Evolutionary conservation across 2,888 invertebrate species (phyloP).

Genomic region (Anoplius nigerrimus): DNA sequence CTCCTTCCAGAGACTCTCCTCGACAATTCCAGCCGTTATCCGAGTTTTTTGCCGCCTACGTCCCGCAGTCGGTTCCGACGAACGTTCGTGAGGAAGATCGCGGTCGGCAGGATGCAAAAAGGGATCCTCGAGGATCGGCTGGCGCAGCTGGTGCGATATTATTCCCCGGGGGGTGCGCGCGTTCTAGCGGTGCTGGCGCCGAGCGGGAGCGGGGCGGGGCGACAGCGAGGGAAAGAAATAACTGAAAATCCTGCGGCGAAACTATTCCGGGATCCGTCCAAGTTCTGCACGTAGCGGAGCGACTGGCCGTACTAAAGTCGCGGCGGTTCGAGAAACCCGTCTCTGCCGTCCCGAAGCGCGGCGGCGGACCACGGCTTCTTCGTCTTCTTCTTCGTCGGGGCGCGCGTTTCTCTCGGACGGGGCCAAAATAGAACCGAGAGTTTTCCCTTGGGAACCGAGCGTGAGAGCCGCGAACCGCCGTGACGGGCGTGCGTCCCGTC

Average conservation of each 20-base stretch:
- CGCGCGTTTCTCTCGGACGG: constrained; percentile 57
- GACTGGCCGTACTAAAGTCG: constrained; percentile 67
- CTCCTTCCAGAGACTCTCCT: background rate
- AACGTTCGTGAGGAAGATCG: too few species aligned
- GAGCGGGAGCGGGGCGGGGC: too few species aligned
- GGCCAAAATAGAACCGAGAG: constrained; percentile 68
- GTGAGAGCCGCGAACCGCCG: constrained; percentile 1
- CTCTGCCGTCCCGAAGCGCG: background rate
- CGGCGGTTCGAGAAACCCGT: constrained; percentile 49
- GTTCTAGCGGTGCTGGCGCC: too few species aligned
- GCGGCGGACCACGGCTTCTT: constrained; percentile 27
- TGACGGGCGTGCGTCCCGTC: background rate
- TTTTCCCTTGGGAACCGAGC: constrained; percentile 62
- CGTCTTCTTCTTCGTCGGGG: constrained; percentile 25
- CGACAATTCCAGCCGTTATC: too few species aligned
- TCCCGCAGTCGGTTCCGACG: too few species aligned
- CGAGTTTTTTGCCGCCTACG: too few species aligned
- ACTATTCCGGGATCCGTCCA: constrained; percentile 66
- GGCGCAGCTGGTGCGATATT: constrained; percentile 1
- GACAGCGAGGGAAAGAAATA: background rate
- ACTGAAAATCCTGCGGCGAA: constrained; percentile 31
- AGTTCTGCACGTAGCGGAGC: constrained; percentile 65
- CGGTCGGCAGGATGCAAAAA: too few species aligned
- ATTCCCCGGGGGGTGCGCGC: background rate
- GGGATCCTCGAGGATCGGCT: too few species aligned